phyloP scores from a whole-genome alignment of 2,888 invertebrate species.

The Leucozona laternaria region DNA sequence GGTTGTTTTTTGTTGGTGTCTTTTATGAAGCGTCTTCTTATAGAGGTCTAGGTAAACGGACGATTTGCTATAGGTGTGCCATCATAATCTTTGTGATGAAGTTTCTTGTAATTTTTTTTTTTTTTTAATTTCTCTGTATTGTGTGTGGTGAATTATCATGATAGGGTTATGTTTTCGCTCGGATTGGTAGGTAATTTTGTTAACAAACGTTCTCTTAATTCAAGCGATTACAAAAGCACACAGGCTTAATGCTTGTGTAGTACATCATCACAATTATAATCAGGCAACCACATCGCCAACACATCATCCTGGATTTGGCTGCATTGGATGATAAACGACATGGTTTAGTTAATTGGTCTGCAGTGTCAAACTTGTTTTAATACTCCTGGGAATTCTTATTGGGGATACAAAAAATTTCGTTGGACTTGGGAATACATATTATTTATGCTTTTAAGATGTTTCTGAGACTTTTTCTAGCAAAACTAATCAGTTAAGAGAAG shows the following conservation, averaged over 20 bases:
- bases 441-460: neutral
- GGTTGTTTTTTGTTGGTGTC: slow-evolving; percentile 8
- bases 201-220: slow-evolving; percentile 34
- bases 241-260: slow-evolving; percentile 1
- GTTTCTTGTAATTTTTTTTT: slow-evolving; percentile 10
- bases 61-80: slow-evolving; percentile 38
- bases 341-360: slow-evolving; percentile 52
- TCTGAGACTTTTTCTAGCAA: slow-evolving; percentile 24
- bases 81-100: slow-evolving; percentile 56
- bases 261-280: slow-evolving; percentile 8
- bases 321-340: slow-evolving; percentile 44
- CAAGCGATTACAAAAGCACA: slow-evolving; percentile 34
- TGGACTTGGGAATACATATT: neutral
- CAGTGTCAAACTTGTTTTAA: slow-evolving; percentile 13
- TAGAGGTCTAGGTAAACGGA: slow-evolving; percentile 57
- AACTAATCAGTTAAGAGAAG: slow-evolving; percentile 60
- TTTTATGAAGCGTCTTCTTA: slow-evolving; percentile 51
- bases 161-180: slow-evolving; percentile 80
- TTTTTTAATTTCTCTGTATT: slow-evolving; percentile 25
- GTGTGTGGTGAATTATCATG: slow-evolving; percentile 79
- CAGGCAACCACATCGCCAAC: neutral
- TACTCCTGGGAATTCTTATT: slow-evolving; percentile 39
- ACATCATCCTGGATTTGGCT: neutral
- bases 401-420: neutral
- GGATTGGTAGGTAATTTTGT: slow-evolving; percentile 40